A percentile compares a stretch with the other conserved stretches of the same genome.
Evolutionary conservation across 2,797 vertebrate species (phyloP).

Genomic region (Merluccius polli): DNA sequence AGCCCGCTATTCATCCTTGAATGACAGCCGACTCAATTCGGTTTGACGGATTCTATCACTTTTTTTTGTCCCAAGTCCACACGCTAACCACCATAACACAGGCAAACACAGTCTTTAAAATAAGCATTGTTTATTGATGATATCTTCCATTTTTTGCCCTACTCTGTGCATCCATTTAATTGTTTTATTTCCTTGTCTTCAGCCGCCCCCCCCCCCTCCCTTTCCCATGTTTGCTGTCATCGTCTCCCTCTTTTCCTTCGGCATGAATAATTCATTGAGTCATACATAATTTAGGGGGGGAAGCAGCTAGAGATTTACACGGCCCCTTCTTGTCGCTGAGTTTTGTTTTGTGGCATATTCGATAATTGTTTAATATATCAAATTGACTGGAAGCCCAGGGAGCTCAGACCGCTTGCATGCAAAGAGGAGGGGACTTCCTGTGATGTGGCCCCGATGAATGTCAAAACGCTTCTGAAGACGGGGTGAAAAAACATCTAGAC

Average conservation of each 20-base stretch:
- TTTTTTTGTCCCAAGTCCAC: constrained; percentile 48
- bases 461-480: constrained; percentile 2
- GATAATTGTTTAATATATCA: constrained; percentile 79
- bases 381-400: constrained; percentile 64
- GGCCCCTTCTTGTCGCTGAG: constrained; percentile 63
- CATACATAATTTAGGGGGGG: constrained; percentile 70
- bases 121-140: no score
- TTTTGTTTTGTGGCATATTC: constrained; percentile 77
- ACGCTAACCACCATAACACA: constrained; percentile 36
- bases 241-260: constrained; percentile 47
- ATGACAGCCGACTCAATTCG: constrained; percentile 57
- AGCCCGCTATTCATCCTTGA: constrained; percentile 55
- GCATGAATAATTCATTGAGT: constrained; percentile 69
- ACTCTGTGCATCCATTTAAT: constrained; percentile 42
- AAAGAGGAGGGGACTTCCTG: constrained; percentile 16
- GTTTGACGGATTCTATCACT: constrained; percentile 57
- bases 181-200: constrained; percentile 48
- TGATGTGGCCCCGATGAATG: constrained; percentile 40
- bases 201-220: constrained; percentile 12
- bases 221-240: constrained; percentile 26
- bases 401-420: constrained; percentile 30
- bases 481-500: neutral
- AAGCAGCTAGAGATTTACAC: constrained; percentile 70
- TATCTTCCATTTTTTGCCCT: neutral
- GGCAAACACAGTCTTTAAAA: constrained; percentile 26